These are phyloP conservation scores for Ashinkailepas kermadecensis DNA, from an alignment of 2,888 invertebrate species.

Conservation along the genomic window DNA sequence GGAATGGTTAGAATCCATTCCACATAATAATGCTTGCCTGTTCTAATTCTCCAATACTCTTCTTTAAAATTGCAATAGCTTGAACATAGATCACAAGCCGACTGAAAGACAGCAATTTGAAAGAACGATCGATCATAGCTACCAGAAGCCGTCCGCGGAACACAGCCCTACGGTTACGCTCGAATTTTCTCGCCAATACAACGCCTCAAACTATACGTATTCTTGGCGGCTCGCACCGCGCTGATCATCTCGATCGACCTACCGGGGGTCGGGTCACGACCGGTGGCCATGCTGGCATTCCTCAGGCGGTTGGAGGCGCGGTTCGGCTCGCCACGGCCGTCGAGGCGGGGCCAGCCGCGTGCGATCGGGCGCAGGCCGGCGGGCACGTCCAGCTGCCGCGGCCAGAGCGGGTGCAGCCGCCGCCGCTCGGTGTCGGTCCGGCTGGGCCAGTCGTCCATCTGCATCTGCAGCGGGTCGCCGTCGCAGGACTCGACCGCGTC, in stretches of 20 bases:
- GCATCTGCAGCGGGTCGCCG: slow-evolving; percentile 2
- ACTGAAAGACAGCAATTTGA: too few species aligned
- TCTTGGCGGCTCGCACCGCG: neutral
- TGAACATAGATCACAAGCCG: too few species aligned
- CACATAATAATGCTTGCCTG: too few species aligned
- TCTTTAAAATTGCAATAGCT: too few species aligned
- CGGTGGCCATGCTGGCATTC: neutral
- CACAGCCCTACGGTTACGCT: neutral
- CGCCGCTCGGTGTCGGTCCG: neutral
- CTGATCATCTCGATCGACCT: neutral
- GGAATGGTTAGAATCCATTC: too few species aligned
- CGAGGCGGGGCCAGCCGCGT: neutral
- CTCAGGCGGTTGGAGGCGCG: neutral
- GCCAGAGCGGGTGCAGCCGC: neutral
- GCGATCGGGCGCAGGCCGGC: neutral
- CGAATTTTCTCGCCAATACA: neutral
- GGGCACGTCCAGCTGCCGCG: neutral
- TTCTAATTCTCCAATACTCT: too few species aligned
- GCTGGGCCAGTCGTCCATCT: neutral
- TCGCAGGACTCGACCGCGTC: neutral
- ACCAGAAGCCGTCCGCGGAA: too few species aligned
- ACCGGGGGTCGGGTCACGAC: neutral
- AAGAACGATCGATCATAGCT: too few species aligned
- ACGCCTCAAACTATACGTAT: neutral
- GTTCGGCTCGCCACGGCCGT: neutral